Conservation (phyloP, 1,140 invertebrate species). For the Microplitis demolitor region DNA sequence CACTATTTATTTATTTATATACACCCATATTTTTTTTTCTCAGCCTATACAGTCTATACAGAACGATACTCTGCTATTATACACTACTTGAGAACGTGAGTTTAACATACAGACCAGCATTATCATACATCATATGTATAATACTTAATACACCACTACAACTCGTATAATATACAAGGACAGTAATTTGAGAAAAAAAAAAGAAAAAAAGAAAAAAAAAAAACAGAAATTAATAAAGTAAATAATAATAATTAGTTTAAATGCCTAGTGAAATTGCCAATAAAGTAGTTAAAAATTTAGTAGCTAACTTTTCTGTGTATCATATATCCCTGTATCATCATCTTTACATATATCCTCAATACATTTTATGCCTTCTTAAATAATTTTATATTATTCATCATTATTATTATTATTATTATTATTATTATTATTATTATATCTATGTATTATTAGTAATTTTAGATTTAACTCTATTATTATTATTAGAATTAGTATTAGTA, state of each 20-base stretch:
- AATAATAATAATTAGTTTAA: slow-evolving; percentile 49
- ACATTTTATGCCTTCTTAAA: slow-evolving; percentile 29
- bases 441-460: background rate
- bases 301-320: slow-evolving; percentile 61
- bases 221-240: background rate
- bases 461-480: background rate
- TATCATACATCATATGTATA: too few species aligned
- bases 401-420: background rate
- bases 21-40: background rate
- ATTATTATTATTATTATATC: slow-evolving; percentile 19
- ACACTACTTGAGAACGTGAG: background rate
- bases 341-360: slow-evolving; percentile 35
- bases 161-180: background rate
- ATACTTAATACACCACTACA: too few species aligned
- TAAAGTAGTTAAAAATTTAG: slow-evolving; percentile 59
- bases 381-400: slow-evolving; percentile 12
- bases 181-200: background rate
- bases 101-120: background rate
- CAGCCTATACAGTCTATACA: background rate
- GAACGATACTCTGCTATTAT: too few species aligned
- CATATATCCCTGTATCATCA: slow-evolving; percentile 51
- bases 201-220: slow-evolving; percentile 31
- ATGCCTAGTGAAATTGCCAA: slow-evolving; percentile 61
- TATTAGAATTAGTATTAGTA: background rate
- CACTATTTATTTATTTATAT: slow-evolving; percentile 1